phyloP scores from a whole-genome alignment of 2,113 vertebrate genomes.

The Nicator chloris region DNA sequence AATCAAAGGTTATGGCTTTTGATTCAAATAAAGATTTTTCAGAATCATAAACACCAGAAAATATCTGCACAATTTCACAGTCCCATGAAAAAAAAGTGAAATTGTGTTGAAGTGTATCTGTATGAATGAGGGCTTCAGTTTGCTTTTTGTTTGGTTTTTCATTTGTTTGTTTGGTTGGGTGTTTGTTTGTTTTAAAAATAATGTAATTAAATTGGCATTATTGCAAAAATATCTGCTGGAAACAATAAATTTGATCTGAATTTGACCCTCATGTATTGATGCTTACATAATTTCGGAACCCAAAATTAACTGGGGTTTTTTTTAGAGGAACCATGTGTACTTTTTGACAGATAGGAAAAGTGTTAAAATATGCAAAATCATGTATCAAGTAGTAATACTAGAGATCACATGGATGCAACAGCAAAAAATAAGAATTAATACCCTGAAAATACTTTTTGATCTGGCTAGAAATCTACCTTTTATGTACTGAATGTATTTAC shows the following conservation, averaged over 20 bases:
- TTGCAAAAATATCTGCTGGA: neutral
- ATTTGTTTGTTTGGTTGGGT: neutral
- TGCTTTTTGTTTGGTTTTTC: neutral
- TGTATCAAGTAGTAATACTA: neutral
- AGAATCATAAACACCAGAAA: neutral
- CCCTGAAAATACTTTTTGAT: neutral
- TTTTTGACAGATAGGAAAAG: neutral
- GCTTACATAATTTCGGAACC: accelerated
- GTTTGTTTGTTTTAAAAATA: neutral
- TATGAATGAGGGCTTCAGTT: neutral
- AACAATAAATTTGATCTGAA: neutral
- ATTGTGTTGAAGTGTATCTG: neutral
- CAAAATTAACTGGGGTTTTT: accelerated
- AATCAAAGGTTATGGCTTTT: neutral
- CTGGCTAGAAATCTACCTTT: neutral
- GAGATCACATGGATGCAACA: neutral
- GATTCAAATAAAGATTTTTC: neutral
- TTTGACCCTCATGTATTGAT: neutral
- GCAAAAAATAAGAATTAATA: neutral
- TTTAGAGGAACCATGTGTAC: accelerated
- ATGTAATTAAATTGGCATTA: neutral
- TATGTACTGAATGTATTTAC: neutral
- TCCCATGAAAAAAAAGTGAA: neutral
- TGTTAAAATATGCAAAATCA: neutral
- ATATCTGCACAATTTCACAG: neutral